A percentile compares a stretch with the other conserved stretches of the same genome.
phyloP scores from a whole-genome alignment of 2,113 vertebrate species.

The Pelecanus crispus region DNA sequence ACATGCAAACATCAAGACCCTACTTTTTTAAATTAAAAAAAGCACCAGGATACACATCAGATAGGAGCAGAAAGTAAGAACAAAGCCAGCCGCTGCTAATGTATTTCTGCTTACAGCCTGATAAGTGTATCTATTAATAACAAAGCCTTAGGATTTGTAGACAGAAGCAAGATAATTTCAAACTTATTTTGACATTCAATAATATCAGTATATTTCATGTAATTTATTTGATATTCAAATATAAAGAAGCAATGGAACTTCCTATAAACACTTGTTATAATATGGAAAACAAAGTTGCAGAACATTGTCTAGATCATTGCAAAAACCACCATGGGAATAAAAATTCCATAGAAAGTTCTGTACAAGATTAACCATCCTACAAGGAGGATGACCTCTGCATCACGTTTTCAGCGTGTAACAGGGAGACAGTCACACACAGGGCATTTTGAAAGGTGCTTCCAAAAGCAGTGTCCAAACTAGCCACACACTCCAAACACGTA shows the following conservation, averaged over 20 bases:
- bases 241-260: background rate
- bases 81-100: background rate
- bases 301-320: background rate
- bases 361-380: background rate
- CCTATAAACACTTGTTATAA: background rate
- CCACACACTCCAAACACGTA: background rate
- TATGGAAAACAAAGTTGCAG: background rate
- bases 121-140: background rate
- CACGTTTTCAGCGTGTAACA: background rate
- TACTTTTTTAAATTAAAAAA: background rate
- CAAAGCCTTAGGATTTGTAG: background rate
- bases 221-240: background rate
- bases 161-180: background rate
- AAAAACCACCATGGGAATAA: background rate
- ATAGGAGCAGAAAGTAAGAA: background rate
- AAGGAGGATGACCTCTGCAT: background rate
- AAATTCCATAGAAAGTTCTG: background rate
- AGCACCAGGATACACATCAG: background rate
- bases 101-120: background rate
- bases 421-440: background rate
- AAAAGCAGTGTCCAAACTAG: background rate
- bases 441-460: background rate
- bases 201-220: background rate
- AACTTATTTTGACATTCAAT: background rate
- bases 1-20: background rate